phyloP scores from a whole-genome alignment of 1,140 invertebrate species.

The Nautilus pompilius region DNA sequence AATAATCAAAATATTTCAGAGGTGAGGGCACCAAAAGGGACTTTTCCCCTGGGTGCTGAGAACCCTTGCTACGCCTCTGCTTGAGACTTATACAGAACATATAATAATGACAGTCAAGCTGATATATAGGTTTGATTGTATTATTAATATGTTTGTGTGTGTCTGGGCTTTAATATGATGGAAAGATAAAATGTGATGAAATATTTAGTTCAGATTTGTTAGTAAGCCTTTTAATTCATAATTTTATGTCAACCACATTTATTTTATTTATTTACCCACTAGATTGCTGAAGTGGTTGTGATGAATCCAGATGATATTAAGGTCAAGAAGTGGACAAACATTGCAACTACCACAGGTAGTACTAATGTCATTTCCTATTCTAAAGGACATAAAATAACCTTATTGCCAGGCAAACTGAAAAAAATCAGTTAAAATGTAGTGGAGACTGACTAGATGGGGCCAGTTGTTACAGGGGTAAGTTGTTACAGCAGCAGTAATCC shows the following conservation, averaged over 20 bases:
- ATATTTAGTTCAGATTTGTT: not conserved
- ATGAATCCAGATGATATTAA: not conserved
- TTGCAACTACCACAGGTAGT: not conserved
- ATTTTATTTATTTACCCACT: not conserved
- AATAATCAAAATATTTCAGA: too few species aligned
- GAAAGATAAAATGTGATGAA: not conserved
- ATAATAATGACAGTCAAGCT: not conserved
- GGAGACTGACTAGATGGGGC: not conserved
- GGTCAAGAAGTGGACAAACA: not conserved
- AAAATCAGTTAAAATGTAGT: not conserved
- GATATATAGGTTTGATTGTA: not conserved
- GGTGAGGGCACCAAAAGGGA: too few species aligned
- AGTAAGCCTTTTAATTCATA: not conserved
- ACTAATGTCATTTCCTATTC: not conserved
- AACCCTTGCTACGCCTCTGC: too few species aligned
- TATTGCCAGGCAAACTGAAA: not conserved
- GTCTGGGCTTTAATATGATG: not conserved
- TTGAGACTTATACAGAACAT: too few species aligned
- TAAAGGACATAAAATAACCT: not conserved
- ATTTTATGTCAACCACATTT: not conserved
- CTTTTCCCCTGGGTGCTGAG: too few species aligned
- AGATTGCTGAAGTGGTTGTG: not conserved
- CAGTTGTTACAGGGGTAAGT: not conserved
- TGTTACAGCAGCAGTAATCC: not conserved
- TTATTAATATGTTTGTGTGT: not conserved